phyloP scores from a whole-genome alignment of 2,797 vertebrate species.

The Oceanodroma leucorhoa region DNA sequence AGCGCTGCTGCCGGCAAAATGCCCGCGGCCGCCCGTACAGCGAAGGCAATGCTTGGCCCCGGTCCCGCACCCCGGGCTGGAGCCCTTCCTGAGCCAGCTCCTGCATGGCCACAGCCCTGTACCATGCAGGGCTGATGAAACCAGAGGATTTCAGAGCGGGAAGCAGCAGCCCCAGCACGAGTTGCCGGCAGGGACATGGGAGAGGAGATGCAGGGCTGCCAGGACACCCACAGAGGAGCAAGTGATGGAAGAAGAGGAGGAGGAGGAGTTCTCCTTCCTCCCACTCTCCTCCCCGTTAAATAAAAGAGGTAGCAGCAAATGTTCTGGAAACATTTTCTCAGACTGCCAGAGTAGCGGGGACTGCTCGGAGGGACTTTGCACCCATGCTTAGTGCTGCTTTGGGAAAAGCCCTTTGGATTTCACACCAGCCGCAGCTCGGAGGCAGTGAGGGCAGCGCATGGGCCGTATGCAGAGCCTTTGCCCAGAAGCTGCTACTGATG shows the following conservation, averaged over 20 bases:
- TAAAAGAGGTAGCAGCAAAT: background rate
- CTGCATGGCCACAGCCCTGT: background rate
- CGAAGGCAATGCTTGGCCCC: background rate
- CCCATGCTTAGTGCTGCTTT: accelerated
- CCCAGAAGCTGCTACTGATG: background rate
- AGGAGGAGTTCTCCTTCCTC: background rate
- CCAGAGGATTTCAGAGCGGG: accelerated
- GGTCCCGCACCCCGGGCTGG: background rate
- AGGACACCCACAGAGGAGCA: accelerated
- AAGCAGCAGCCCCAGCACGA: background rate
- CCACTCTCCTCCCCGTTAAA: background rate
- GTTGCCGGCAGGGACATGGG: accelerated
- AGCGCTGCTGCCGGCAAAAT: background rate
- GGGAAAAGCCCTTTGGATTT: background rate
- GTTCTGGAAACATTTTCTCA: background rate
- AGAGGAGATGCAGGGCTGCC: background rate
- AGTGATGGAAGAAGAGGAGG: background rate
- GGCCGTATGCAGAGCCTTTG: background rate
- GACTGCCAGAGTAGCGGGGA: background rate
- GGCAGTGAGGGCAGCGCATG: background rate
- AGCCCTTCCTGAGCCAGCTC: background rate
- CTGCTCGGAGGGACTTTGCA: background rate
- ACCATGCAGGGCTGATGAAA: background rate
- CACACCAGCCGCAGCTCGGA: background rate
- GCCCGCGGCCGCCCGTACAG: accelerated